Conservation (phyloP, 2,888 invertebrate species). For the Calephelis perditalis region DNA sequence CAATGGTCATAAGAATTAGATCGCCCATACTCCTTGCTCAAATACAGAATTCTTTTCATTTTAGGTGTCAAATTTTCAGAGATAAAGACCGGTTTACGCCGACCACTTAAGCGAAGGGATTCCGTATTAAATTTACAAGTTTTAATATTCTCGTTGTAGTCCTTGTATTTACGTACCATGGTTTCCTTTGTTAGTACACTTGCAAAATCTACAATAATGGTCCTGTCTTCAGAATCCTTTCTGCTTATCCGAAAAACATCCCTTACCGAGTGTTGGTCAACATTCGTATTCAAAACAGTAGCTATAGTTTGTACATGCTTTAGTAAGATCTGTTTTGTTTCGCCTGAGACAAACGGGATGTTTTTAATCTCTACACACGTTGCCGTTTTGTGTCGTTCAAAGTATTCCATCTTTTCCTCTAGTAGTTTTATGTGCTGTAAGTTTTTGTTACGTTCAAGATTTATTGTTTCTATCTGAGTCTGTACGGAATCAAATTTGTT, state of each 20-base stretch:
- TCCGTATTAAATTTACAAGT: too few species aligned
- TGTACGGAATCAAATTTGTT: conserved; percentile 14
- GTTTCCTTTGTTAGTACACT: conserved; percentile 14
- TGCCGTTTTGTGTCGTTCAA: conserved; percentile 12
- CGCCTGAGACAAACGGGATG: conserved; percentile 12
- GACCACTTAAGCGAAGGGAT: too few species aligned
- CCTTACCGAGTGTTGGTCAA: too few species aligned
- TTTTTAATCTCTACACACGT: conserved; percentile 16
- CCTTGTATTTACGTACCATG: not conserved
- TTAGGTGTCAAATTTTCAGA: too few species aligned
- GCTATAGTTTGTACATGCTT: not conserved
- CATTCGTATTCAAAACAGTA: too few species aligned
- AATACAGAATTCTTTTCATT: too few species aligned
- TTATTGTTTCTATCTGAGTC: conserved; percentile 12
- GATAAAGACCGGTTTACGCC: too few species aligned
- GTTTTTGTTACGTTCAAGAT: not conserved
- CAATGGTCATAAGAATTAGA: too few species aligned
- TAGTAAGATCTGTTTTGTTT: conserved; percentile 6
- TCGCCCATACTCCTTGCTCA: too few species aligned
- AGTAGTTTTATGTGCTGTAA: not conserved
- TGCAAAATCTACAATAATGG: conserved; percentile 16
- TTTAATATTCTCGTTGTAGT: too few species aligned
- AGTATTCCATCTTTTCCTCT: conserved; percentile 3
- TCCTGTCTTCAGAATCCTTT: conserved; percentile 2
- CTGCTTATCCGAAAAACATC: too few species aligned